These are phyloP conservation scores for Tigriopus japonicus DNA, from an alignment of 1,140 invertebrate genomes.

Conservation along the genomic window DNA sequence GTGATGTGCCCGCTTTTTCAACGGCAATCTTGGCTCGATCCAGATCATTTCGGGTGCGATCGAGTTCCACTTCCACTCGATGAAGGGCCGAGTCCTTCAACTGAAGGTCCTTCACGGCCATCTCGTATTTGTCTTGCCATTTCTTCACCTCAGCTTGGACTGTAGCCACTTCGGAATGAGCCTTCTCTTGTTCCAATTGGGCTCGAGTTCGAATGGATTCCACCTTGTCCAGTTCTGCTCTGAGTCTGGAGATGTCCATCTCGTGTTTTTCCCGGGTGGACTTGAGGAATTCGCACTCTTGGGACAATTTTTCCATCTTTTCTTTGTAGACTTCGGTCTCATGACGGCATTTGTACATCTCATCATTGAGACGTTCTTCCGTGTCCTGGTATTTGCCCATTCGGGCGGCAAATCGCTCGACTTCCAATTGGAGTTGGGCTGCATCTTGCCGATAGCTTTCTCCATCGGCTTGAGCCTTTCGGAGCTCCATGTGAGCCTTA, in stretches of 20 bases:
- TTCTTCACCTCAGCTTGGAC: constrained; percentile 21
- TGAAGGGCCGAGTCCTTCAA: neutral
- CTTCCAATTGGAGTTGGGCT: constrained; percentile 42
- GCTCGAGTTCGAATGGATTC: constrained; percentile 36
- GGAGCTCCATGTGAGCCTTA: constrained; percentile 53
- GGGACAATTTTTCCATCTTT: constrained; percentile 31
- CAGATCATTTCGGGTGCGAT: constrained; percentile 12
- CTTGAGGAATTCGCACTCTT: constrained; percentile 35
- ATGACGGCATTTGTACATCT: constrained; percentile 4
- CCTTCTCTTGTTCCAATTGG: constrained; percentile 31
- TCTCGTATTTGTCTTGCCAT: constrained; percentile 23
- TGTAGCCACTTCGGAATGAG: constrained; percentile 22
- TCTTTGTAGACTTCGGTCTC: constrained; percentile 30
- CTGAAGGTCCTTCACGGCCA: constrained; percentile 17
- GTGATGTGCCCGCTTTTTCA: neutral
- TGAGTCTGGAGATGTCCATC: constrained; percentile 20
- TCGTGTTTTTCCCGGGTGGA: constrained; percentile 29
- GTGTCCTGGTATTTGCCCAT: constrained; percentile 57
- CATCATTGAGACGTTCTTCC: constrained; percentile 40
- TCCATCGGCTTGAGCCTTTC: constrained; percentile 54
- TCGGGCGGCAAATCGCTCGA: constrained; percentile 48
- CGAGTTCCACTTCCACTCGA: constrained; percentile 16
- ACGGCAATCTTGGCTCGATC: constrained; percentile 17
- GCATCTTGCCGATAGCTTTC: constrained; percentile 46
- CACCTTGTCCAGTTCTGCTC: constrained; percentile 21